Percentiles rank a stretch among this genome's conserved stretches.
Evolutionary conservation across 2,797 vertebrate species (phyloP).

Genomic region (Ceryle rudis): DNA sequence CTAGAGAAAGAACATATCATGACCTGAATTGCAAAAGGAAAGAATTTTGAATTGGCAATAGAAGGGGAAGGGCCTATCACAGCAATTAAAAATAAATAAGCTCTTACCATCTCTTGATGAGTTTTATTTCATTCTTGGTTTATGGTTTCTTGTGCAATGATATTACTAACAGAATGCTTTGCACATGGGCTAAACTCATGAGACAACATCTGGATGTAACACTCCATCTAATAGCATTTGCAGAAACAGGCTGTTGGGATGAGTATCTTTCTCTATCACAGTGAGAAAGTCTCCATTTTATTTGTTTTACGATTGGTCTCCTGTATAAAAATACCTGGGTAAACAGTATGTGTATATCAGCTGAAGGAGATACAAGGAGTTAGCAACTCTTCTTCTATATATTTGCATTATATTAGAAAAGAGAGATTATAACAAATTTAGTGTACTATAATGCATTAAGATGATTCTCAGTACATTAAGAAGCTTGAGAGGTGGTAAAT

Average conservation of each 20-base stretch:
- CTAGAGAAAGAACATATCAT: background rate
- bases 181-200: background rate
- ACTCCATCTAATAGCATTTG: conserved; percentile 11
- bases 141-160: background rate
- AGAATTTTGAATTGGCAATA: background rate
- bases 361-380: background rate
- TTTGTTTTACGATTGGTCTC: background rate
- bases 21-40: background rate
- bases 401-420: background rate
- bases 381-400: background rate
- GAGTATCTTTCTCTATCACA: background rate
- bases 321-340: background rate
- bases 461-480: background rate
- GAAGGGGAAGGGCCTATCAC: background rate
- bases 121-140: background rate
- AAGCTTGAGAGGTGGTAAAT: background rate
- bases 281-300: background rate
- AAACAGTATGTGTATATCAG: background rate
- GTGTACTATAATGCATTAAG: background rate
- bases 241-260: background rate
- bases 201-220: conserved; percentile 17
- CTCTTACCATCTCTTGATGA: background rate
- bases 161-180: background rate
- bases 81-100: background rate
- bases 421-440: background rate